These are phyloP conservation scores for Bathynomus jamesi DNA, from an alignment of 1,140 invertebrate genomes.

Conservation along the genomic window DNA sequence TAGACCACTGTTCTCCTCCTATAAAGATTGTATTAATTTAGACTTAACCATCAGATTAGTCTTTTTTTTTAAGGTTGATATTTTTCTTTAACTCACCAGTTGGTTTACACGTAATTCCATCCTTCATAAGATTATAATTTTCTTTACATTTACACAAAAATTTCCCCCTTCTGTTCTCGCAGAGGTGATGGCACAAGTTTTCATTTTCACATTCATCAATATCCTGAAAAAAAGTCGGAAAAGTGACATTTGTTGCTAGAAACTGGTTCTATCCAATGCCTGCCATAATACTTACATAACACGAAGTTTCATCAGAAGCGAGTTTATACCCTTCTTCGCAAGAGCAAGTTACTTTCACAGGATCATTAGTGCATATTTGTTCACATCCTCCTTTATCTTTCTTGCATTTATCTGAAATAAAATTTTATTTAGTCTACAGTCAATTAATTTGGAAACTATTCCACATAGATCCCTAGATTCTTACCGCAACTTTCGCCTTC, in stretches of 20 bases:
- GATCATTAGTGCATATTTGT: not conserved
- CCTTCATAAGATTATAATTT: not conserved
- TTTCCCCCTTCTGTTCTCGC: not conserved
- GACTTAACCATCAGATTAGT: not conserved
- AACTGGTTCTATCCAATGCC: not conserved
- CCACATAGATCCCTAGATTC: not conserved
- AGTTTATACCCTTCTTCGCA: not conserved
- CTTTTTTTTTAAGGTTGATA: not conserved
- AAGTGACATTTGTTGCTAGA: not conserved
- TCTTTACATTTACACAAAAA: not conserved
- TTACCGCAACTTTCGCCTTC: not conserved
- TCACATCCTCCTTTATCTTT: not conserved
- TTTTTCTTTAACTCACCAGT: not conserved
- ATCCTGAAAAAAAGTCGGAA: not conserved
- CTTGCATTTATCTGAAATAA: not conserved
- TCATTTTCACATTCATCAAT: not conserved
- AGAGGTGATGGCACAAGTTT: not conserved
- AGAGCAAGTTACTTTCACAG: not conserved
- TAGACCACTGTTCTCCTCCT: not conserved
- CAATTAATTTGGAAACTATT: not conserved
- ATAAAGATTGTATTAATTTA: not conserved
- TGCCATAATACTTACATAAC: not conserved
- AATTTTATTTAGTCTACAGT: not conserved
- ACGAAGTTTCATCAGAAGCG: not conserved
- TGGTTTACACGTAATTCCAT: not conserved